Conservation (phyloP, 2,113 vertebrate genomes). For the Oophaga pumilio region DNA sequence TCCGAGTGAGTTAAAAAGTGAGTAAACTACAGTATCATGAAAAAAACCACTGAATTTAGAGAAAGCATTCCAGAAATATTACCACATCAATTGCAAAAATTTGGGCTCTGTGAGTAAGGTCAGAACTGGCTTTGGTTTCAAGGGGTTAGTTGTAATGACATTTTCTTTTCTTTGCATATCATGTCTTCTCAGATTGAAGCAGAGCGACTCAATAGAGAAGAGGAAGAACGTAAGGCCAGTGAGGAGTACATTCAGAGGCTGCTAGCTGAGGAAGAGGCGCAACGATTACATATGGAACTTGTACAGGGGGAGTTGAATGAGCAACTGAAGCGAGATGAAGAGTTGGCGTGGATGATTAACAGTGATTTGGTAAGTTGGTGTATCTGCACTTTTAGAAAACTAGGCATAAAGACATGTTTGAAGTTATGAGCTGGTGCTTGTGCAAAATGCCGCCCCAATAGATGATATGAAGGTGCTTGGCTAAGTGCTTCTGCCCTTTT, state of each 20-base stretch:
- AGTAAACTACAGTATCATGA: too few species aligned
- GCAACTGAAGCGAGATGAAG: constrained; percentile 82
- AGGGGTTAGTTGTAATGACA: too few species aligned
- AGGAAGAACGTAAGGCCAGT: constrained; percentile 84
- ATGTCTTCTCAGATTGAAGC: constrained; percentile 75
- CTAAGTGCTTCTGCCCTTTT: too few species aligned
- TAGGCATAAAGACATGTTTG: too few species aligned
- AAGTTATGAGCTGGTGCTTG: too few species aligned
- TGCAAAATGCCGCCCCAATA: too few species aligned
- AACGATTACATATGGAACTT: constrained; percentile 71
- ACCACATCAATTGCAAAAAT: too few species aligned
- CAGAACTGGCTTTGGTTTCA: background rate
- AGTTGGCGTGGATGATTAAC: constrained; percentile 80
- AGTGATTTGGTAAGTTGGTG: constrained; percentile 78
- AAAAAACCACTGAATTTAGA: too few species aligned
- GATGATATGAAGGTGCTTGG: too few species aligned
- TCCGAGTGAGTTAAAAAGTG: too few species aligned
- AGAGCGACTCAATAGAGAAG: constrained; percentile 79
- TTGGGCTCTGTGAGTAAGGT: background rate
- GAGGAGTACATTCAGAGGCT: constrained; percentile 85
- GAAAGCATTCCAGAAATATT: too few species aligned
- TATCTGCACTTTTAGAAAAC: too few species aligned
- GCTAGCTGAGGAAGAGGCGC: constrained; percentile 80
- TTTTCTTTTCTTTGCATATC: background rate
- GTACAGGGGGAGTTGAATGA: constrained; percentile 70